Base-by-base conservation (phyloP, 2,888 invertebrate genomes). In the Campoletis raptor region DNA sequence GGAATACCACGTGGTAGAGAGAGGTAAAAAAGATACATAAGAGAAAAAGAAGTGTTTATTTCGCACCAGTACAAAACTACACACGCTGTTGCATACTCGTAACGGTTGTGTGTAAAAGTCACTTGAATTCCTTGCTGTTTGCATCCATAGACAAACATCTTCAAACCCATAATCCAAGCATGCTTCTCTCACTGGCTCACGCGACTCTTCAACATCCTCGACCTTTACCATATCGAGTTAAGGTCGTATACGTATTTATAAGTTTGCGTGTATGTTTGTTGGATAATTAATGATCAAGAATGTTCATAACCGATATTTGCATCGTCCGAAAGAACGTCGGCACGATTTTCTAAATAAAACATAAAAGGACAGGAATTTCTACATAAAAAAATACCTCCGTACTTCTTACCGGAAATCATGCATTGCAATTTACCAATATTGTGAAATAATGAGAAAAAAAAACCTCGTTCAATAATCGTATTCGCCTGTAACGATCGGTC, bases 151-250 rank as follows among this genome's bases (percentile, higher is more conserved):
- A 40, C 67, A 37, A 67, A 67, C 67, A 67, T 52, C 77, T 77
- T 24, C 52, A 66, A 37, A 66, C 30, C 45, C 52, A 64, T 24
- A 37, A 52, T 42, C 67, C 30, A 54, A 73, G 73, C 30, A 36
- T 67, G 61, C 48, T 72, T 69, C 72, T 36, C 82, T 45, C 76
- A 4, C 78, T 61, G 52, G 37, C 69, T 48, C 24, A 45, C 66
- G 78, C 76, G 76, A 66, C 66, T 82, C 83, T 69, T 61, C 6
- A 80, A 77, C 72, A 77, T 76, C 83, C 83, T 86, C 83, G 77
- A 83, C 86, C 83, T 81, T 81, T 81, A 77, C 81, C 42, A 78
- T 21, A 57, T 15, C 45, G 70, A 42, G 70, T 70, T 24, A 70
- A 30, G 70, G 48, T 70, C 21, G 18, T 54, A 69, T 78, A 66